phyloP scores from a whole-genome alignment of 2,797 vertebrate species.

The Amblyraja radiata region DNA sequence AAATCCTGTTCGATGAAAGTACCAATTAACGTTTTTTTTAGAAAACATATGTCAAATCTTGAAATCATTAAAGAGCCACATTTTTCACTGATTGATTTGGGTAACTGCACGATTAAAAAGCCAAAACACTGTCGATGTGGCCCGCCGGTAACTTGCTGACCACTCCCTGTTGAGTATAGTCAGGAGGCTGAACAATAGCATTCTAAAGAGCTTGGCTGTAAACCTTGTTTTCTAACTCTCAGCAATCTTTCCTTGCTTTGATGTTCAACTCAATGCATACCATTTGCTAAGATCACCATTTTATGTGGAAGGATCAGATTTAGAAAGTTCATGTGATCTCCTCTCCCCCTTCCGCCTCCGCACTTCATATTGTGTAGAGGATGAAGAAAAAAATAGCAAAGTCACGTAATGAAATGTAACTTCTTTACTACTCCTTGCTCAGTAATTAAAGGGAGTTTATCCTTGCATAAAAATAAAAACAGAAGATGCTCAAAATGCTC shows the following conservation, averaged over 20 bases:
- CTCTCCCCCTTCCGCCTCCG: neutral
- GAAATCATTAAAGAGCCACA: neutral
- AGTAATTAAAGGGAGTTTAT: neutral
- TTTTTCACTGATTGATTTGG: neutral
- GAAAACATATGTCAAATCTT: neutral
- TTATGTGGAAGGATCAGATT: neutral
- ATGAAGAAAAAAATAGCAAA: neutral
- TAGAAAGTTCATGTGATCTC: neutral
- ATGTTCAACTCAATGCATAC: neutral
- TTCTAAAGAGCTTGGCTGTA: neutral
- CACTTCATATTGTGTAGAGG: neutral
- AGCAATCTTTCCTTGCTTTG: neutral
- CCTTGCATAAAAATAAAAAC: neutral
- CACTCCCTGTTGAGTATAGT: neutral
- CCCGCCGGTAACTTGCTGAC: neutral
- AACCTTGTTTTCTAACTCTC: neutral
- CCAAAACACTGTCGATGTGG: neutral
- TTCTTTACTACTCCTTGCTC: neutral
- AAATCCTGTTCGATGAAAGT: neutral
- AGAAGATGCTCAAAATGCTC: too few species aligned
- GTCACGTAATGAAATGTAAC: neutral
- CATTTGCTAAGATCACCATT: neutral
- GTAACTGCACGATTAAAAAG: neutral
- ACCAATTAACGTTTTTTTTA: neutral
- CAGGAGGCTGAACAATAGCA: neutral